These are phyloP conservation scores for Chrysopa pallens DNA, from an alignment of 1,140 invertebrate genomes.

Conservation along the genomic window DNA sequence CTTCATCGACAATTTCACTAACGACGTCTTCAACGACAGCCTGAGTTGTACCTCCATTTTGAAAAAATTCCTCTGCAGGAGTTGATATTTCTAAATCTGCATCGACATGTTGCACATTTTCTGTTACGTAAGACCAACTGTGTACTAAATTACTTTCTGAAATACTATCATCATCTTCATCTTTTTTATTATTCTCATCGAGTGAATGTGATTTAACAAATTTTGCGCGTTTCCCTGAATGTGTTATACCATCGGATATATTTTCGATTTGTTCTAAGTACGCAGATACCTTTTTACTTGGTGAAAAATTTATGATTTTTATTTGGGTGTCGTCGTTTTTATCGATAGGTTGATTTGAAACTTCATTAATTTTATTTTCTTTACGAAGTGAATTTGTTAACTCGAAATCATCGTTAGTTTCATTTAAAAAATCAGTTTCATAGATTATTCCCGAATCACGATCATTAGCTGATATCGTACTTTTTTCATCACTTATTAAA, in stretches of 20 bases:
- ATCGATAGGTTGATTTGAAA: not conserved
- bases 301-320: not conserved
- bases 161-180: constrained; percentile 9
- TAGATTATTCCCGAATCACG: constrained; percentile 9
- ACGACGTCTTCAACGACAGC: constrained; percentile 13
- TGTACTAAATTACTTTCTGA: constrained; percentile 16
- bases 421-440: not conserved
- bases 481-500: constrained; percentile 2
- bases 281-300: not conserved
- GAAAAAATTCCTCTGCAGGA: constrained; percentile 20
- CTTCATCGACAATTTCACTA: constrained; percentile 16
- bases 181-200: constrained; percentile 15
- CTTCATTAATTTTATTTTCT: not conserved
- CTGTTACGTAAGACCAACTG: constrained; percentile 19
- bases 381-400: not conserved
- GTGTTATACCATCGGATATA: not conserved
- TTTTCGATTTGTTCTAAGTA: not conserved
- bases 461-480: constrained; percentile 4
- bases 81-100: constrained; percentile 18
- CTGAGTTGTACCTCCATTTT: constrained; percentile 8
- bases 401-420: not conserved
- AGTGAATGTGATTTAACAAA: constrained; percentile 21
- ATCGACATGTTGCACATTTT: constrained; percentile 9
- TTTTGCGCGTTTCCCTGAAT: constrained; percentile 9
- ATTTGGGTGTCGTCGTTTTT: not conserved